Conservation (phyloP, 2,797 vertebrate species). For the Alexandromys oeconomus region DNA sequence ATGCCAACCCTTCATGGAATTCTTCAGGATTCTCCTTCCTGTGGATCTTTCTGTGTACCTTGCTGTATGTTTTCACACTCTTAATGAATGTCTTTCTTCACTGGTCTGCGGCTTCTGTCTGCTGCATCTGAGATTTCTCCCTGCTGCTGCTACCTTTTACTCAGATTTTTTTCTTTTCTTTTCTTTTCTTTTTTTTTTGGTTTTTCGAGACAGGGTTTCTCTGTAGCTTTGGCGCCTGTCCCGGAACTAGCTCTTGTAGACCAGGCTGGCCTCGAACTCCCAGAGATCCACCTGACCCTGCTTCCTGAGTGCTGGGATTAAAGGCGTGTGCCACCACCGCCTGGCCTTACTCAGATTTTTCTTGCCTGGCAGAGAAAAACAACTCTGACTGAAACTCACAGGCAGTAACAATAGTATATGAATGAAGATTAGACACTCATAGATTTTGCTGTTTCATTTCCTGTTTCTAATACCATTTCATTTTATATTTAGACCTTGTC, state of each 20-base stretch:
- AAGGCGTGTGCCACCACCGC: no score
- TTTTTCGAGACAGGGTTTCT: no score
- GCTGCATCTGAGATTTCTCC: background rate
- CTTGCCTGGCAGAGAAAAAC: background rate
- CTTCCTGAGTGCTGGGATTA: no score
- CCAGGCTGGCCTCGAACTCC: no score
- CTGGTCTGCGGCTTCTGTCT: background rate
- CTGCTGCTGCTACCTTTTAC: background rate
- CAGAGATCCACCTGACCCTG: no score
- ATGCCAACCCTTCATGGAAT: background rate
- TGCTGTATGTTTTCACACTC: background rate
- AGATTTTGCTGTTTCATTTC: background rate
- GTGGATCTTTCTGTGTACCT: background rate
- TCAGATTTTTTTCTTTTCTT: no score
- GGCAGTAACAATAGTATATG: background rate
- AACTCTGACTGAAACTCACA: no score
- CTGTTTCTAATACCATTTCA: background rate
- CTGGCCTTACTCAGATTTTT: background rate
- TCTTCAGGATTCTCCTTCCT: background rate
- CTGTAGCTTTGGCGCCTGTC: no score
- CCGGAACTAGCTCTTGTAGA: no score
- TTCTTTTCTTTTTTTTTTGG: no score
- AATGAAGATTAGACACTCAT: background rate
- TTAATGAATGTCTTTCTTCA: background rate
- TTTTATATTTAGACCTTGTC: conserved; percentile 55